Evolutionary conservation across 2,888 invertebrate genomes (phyloP).

Genomic region (Polyommatus icarus): DNA sequence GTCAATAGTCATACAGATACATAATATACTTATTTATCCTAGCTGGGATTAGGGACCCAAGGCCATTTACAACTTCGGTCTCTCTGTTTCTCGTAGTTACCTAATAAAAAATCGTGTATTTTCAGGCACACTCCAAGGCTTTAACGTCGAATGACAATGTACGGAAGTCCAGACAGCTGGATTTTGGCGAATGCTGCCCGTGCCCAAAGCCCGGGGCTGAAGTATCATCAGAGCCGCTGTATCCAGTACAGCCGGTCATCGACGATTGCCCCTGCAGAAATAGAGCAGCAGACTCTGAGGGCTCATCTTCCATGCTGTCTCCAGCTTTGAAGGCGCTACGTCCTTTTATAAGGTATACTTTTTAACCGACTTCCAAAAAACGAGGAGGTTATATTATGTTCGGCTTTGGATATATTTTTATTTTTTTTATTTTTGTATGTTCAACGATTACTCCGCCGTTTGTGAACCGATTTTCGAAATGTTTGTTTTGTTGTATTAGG

Average conservation of each 20-base stretch:
- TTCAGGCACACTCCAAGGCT: constrained; percentile 55
- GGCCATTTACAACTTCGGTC: too few relatives aligned
- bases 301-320: constrained; percentile 59
- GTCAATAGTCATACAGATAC: too few relatives aligned
- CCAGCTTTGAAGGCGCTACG: constrained; percentile 50
- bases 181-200: constrained; percentile 60
- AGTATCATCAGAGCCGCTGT: constrained; percentile 17
- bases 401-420: too few relatives aligned
- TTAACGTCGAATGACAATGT: constrained; percentile 45
- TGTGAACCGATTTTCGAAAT: too few relatives aligned
- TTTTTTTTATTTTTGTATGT: too few relatives aligned
- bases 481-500: too few relatives aligned
- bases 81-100: too few relatives aligned
- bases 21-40: too few relatives aligned
- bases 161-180: constrained; percentile 46
- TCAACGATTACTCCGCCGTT: too few relatives aligned
- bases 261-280: constrained; percentile 39
- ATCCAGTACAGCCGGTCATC: constrained; percentile 18
- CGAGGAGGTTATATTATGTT: too few relatives aligned
- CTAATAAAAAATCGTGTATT: constrained; percentile 17
- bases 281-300: constrained; percentile 52
- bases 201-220: constrained; percentile 51
- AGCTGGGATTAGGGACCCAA: too few relatives aligned
- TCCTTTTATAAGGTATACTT: constrained; percentile 47
- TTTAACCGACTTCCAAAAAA: too few relatives aligned